These are phyloP conservation scores for Parambassis ranga DNA, from an alignment of 2,797 vertebrate species.

Conservation along the genomic window DNA sequence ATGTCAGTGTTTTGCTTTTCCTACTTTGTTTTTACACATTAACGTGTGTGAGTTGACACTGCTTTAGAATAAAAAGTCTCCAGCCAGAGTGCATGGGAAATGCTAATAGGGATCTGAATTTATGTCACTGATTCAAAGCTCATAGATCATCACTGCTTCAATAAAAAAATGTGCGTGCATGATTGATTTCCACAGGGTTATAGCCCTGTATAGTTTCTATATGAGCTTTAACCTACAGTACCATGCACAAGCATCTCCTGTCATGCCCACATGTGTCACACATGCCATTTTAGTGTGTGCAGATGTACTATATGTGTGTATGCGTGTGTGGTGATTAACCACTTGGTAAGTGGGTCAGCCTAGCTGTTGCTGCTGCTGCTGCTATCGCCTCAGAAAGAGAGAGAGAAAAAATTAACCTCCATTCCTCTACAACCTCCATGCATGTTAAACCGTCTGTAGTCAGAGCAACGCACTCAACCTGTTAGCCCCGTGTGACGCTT, in stretches of 20 bases:
- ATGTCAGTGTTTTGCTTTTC: background rate
- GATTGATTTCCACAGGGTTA: conserved; percentile 20
- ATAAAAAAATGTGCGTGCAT: conserved; percentile 24
- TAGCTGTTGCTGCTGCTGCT: conserved; percentile 51
- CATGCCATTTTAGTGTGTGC: conserved; percentile 19
- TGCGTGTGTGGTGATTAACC: conserved; percentile 52
- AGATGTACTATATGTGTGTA: background rate
- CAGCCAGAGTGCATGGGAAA: background rate
- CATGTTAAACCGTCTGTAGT: no score
- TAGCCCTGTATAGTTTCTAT: conserved; percentile 8
- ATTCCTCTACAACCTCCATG: background rate
- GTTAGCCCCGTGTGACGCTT: conserved; percentile 5
- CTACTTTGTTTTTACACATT: background rate
- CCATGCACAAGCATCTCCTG: conserved; percentile 6
- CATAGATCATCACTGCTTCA: conserved; percentile 10
- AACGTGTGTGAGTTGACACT: background rate
- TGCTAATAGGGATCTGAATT: background rate
- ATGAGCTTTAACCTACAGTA: conserved; percentile 23
- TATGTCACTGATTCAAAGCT: conserved; percentile 17
- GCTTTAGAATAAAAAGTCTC: no score
- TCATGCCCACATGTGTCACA: conserved; percentile 40
- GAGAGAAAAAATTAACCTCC: conserved; percentile 12
- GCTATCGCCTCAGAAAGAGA: conserved; percentile 36
- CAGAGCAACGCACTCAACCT: conserved; percentile 25
- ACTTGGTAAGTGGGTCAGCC: conserved; percentile 71